A percentile compares a stretch with the other conserved stretches of the same genome.
Evolutionary conservation across 2,797 vertebrate genomes (phyloP).

Genomic region (Megalops cyprinoides): DNA sequence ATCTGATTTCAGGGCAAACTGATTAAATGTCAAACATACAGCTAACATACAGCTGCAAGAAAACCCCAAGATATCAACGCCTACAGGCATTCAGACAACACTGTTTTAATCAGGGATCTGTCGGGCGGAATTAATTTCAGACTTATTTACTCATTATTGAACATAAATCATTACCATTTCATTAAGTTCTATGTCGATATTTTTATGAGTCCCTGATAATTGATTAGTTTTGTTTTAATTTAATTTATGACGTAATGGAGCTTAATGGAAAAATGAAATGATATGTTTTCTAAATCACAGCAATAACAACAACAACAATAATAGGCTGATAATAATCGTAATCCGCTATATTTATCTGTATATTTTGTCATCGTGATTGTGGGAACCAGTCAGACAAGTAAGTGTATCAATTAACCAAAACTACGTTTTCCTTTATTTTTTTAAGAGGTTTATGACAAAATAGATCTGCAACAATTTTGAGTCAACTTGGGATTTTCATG

Average conservation of each 20-base stretch:
- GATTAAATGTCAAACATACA: constrained; percentile 76
- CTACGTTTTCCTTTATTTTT: constrained; percentile 13
- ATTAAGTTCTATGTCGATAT: constrained; percentile 32
- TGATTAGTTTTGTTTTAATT: background rate
- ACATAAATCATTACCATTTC: constrained; percentile 46
- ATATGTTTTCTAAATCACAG: constrained; percentile 51
- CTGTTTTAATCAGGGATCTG: constrained; percentile 79
- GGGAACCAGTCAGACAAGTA: background rate
- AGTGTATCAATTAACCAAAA: background rate
- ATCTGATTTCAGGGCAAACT: constrained; percentile 76
- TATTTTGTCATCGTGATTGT: background rate
- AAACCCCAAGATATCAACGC: constrained; percentile 74
- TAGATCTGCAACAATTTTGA: constrained; percentile 22
- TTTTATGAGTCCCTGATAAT: constrained; percentile 26
- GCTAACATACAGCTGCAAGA: constrained; percentile 74
- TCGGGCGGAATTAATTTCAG: constrained; percentile 60
- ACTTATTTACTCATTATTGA: constrained; percentile 56
- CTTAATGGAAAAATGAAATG: background rate
- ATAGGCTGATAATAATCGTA: constrained; percentile 35
- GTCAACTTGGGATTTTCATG: constrained; percentile 44
- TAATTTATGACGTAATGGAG: background rate
- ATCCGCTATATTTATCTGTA: background rate
- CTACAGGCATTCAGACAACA: constrained; percentile 75
- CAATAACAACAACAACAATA: constrained; percentile 2
- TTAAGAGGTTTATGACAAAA: constrained; percentile 14